Conservation (phyloP, 2,888 invertebrate species). For the Altica lythri region DNA sequence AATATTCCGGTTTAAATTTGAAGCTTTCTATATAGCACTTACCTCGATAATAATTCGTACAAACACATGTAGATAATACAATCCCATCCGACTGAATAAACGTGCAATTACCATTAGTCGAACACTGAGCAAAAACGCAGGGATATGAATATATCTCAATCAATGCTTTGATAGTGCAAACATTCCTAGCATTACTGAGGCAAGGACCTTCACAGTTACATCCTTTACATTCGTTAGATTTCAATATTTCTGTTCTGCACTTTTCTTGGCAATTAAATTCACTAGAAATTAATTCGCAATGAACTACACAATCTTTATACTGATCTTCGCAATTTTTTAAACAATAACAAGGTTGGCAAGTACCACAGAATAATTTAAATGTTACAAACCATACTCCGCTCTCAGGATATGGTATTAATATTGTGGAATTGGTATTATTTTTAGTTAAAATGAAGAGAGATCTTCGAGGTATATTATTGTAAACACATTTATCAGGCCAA, state of each 20-base stretch:
- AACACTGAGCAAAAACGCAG: slow-evolving; percentile 78
- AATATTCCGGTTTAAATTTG: slow-evolving; percentile 4
- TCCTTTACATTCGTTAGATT: slow-evolving; percentile 48
- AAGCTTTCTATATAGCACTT: slow-evolving; percentile 40
- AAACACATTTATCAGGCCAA: slow-evolving; percentile 65
- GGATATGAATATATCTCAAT: slow-evolving; percentile 75
- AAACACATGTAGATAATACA: slow-evolving; percentile 76
- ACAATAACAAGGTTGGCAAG: slow-evolving; percentile 51
- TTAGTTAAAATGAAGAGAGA: slow-evolving; percentile 70
- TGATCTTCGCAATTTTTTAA: slow-evolving; percentile 45
- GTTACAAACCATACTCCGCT: slow-evolving; percentile 82
- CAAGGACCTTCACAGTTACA: slow-evolving; percentile 57
- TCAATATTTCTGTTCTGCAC: slow-evolving; percentile 38
- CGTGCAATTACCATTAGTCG: slow-evolving; percentile 76
- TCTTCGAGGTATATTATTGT: slow-evolving; percentile 55
- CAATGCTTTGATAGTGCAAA: slow-evolving; percentile 65
- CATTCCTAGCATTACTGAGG: slow-evolving; percentile 35
- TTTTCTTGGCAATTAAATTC: slow-evolving; percentile 33
- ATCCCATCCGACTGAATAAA: slow-evolving; percentile 78
- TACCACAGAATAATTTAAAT: slow-evolving; percentile 69
- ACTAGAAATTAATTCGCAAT: slow-evolving; percentile 43
- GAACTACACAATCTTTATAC: slow-evolving; percentile 43
- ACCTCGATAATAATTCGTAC: slow-evolving; percentile 72
- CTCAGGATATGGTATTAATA: slow-evolving; percentile 81
- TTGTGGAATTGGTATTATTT: slow-evolving; percentile 66